Evolutionary conservation across 2,113 vertebrate genomes (phyloP), one percentile per base, ranked within the genome.

Genomic region (Abramis brama): DNA sequence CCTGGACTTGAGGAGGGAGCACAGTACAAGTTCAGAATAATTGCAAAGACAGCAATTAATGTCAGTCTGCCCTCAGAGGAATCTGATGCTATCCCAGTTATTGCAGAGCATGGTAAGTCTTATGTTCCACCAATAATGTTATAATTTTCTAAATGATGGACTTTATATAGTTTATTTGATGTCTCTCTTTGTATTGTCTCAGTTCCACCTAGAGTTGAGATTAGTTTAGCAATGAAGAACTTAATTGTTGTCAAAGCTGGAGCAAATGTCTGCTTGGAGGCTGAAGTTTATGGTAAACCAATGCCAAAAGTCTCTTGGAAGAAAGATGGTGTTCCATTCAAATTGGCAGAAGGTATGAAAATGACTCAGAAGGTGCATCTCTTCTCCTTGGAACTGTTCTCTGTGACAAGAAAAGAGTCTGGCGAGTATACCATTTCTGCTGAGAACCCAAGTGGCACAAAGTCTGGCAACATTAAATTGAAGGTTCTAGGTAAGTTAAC

Each of bases 171-270:
- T 1, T 66, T 17, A 74, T 47, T 71, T 30, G n/a, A 21, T 88
- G 10, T 71, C 55, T 43, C 85, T 25, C 70, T 79, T 23, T 79
- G 73, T 79, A 13, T 52, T 6, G 75, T 93, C 94, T 85, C 91
- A 99, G 98, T 99, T 92, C 94, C 97, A 91, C 98, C 98, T 60
- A 96, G 97, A 90, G 96, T 99, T 92, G 98, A 99, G 3, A 91
- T 99, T 39, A 96, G 97, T 60, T 60, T 99, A 39, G 93, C 96
- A 70, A 99, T 99, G 98, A 99, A 97, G 90, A 96, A 95, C 87
- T 91, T 99, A 87, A 96, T 99, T 13, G 95, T 95, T 79, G 97
- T 97, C 81, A 99, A 99, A 94, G 98, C 98, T 79, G 98, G 98
- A 90, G 95, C 95, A 70, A 99, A 99, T 59, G 94, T 98, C 83